Evolutionary conservation across 2,113 vertebrate species (phyloP), one percentile per base, ranked within the genome.

Genomic region (Dipodomys merriami): DNA sequence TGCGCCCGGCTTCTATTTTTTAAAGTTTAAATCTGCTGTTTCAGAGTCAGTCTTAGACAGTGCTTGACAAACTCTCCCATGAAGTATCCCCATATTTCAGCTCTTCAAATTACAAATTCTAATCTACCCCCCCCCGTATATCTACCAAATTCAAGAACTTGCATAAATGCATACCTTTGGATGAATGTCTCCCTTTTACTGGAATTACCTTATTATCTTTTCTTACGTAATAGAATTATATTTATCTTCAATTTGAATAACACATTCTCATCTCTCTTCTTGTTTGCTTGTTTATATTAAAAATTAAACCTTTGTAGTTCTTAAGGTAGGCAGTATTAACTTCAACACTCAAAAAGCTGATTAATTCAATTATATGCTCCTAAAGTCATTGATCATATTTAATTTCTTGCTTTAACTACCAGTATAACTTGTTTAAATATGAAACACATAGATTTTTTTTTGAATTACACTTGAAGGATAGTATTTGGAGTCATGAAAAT

Each of bases 181-280:
- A 84, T n/a, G 33, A 84, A 88, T 18, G 30, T 39, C 44, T 71
- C 92, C 0, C 15, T 82, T 30, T 83, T 73, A 81, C 22, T 83
- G 23, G 22, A 4, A 60, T 62, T 4, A 77, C 2, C 3, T 74
- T 68, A 80, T 1, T 23, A 67, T 11, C 88, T 93, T 69, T 88
- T 4, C 5, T 76, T 90, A 33, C 7, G 22, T 57, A 80, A 53
- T 16, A 39, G 67, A 23, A 18, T 72, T 90, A 53, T 46, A 33
- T 44, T 86, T 94, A 27, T 84, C 57, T 82, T 91, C 87, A 65
- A 69, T 83, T 84, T 30, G 60, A 95, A 80, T 23, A 62, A 2
- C 0, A 76, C 10, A 60, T 39, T 71, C 10, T 67, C 12, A 72
- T 57, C 8, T 89, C 33, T 81, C 86, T 22, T 91, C 46, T 79